These are phyloP conservation scores for Brenthis daphne DNA, from an alignment of 2,888 invertebrate species.

Conservation along the genomic window DNA sequence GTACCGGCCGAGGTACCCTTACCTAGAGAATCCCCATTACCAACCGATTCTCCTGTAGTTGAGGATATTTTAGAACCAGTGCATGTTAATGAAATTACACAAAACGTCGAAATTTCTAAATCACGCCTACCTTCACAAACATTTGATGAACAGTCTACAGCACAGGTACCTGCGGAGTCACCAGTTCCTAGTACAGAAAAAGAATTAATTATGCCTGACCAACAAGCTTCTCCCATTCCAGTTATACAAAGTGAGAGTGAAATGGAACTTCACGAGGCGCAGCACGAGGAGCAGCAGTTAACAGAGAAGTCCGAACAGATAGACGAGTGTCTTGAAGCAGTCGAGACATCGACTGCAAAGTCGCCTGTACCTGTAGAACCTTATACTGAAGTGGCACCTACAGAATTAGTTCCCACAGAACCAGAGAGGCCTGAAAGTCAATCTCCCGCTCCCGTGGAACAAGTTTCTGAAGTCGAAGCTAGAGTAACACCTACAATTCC, in stretches of 20 bases:
- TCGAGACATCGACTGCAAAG: slow-evolving; percentile 25
- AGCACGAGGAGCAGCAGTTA: slow-evolving; percentile 3
- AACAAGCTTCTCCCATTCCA: slow-evolving; percentile 34
- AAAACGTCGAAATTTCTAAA: slow-evolving; percentile 25
- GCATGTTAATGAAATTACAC: slow-evolving; percentile 19
- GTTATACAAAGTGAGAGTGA: slow-evolving; percentile 25
- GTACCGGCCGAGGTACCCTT: slow-evolving; percentile 44
- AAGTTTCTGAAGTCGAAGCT: slow-evolving; percentile 8
- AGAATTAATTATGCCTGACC: slow-evolving; percentile 24
- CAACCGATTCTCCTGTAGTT: slow-evolving; percentile 37
- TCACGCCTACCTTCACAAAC: slow-evolving; percentile 34
- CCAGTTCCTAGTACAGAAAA: slow-evolving; percentile 26
- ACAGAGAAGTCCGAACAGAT: not conserved
- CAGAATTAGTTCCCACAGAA: slow-evolving; percentile 20
- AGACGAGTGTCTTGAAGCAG: slow-evolving; percentile 29
- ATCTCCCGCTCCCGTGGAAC: slow-evolving; percentile 19
- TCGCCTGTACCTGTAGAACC: slow-evolving; percentile 31
- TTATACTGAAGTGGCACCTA: too few species aligned
- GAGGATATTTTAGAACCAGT: slow-evolving; percentile 23
- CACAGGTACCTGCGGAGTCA: slow-evolving; percentile 20
- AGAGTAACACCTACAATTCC: slow-evolving; percentile 25
- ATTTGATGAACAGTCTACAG: slow-evolving; percentile 20
- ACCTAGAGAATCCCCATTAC: slow-evolving; percentile 43
- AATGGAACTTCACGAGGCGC: slow-evolving; percentile 9
- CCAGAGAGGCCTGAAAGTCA: not conserved